A percentile compares a stretch with the other conserved stretches of the same genome.
Conservation (phyloP, 1,140 invertebrate species). For the Delia radicum region DNA sequence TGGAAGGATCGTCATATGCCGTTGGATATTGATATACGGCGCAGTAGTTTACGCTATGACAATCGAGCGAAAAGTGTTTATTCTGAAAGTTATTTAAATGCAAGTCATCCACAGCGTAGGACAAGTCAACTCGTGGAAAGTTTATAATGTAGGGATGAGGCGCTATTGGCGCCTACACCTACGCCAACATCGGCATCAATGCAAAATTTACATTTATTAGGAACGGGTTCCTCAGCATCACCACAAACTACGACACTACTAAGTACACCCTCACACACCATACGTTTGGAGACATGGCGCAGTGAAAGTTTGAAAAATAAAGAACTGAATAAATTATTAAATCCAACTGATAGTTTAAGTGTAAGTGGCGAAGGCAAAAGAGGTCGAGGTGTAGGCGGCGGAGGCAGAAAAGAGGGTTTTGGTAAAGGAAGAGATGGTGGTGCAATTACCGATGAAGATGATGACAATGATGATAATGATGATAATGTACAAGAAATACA, state of each 20-base stretch:
- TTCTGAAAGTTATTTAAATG: conserved; percentile 68
- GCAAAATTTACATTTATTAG: conserved; percentile 14
- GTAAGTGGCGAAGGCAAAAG: neutral
- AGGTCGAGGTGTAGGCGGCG: neutral
- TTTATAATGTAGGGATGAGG: conserved; percentile 55
- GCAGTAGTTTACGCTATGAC: conserved; percentile 70
- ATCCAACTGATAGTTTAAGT: neutral
- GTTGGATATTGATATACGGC: conserved; percentile 61
- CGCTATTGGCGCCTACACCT: conserved; percentile 45
- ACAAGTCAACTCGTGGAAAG: conserved; percentile 53
- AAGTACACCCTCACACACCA: neutral
- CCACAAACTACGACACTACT: neutral
- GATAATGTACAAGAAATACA: conserved; percentile 52
- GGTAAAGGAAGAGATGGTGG: neutral
- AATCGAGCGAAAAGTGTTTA: conserved; percentile 72
- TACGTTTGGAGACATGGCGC: conserved; percentile 3
- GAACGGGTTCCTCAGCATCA: neutral
- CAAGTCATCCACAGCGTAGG: conserved; percentile 47
- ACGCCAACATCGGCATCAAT: conserved; percentile 29
- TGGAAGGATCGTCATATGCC: conserved; percentile 62
- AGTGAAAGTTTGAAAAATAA: neutral
- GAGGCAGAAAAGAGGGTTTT: neutral
- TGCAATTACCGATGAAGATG: neutral
- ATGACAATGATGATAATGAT: conserved; percentile 12
- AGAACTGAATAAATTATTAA: neutral